Base-by-base conservation (phyloP, 2,888 invertebrate genomes). In the Phaedon cochleariae region DNA sequence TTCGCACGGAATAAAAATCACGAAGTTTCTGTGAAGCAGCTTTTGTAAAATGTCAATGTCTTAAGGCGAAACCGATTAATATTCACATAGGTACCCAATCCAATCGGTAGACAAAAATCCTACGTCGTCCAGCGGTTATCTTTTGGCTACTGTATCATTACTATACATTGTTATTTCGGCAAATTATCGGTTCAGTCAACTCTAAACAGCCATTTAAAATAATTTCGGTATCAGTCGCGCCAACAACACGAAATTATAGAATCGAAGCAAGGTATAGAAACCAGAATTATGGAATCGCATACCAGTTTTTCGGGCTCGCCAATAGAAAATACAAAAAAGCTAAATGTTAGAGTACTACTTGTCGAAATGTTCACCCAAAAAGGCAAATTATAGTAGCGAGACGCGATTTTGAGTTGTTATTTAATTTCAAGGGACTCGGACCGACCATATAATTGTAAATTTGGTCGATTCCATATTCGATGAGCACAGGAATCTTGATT, bases 141-240 rank as follows among this genome's bases (percentile, higher is more conserved):
- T 66, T 9, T 64, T 62, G 59, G 77, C 79, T 79, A 78, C 79
- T 76, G 79, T 80, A 77, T 79, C 73, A 80, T 80, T 79, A 80
- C 76, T 63, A 74, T 75, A 71, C 77, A 73, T 75, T 73, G 76
- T 76, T 74, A 76, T 77, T 76, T 77, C 75, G 74, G 69, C 73
- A 78, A 79, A 79, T 79, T 78, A 74, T 73, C 76, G 78, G 77
- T 77, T 75, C 71, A 73, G 61, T 68, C 70, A 69, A 70, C 72
- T 63, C 59, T 75, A 73, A 76, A 71, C 74, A 70, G 74, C 73
- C 75, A 76, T 76, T 80, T 79, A 78, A 70, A 77, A 78, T 79
- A 80, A 77, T 77, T 77, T 75, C 65, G 66, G 71, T 64, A 67
- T 63, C 49, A 62, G 59, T 49, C 49, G 12, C 22, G 22, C 21